Evolutionary conservation across 2,888 invertebrate genomes (phyloP).

Genomic region (Phalangium opilio): DNA sequence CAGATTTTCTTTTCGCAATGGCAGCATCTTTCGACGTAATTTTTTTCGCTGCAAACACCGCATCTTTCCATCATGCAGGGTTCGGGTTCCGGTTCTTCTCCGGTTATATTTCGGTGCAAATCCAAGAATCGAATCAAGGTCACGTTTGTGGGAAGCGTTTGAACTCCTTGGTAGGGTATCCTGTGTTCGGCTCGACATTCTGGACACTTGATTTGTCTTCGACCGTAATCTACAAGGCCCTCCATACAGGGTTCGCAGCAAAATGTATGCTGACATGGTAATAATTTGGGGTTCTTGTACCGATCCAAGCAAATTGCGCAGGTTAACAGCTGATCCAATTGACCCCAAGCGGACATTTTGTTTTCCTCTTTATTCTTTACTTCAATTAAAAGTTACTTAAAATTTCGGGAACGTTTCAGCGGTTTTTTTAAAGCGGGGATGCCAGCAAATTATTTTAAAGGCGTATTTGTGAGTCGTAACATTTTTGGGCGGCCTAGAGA

Average conservation of each 20-base stretch:
- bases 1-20: constrained; percentile 97
- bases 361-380: no score
- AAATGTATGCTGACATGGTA: constrained; percentile 99
- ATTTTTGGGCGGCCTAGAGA: no score
- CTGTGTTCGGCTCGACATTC: constrained; percentile 95
- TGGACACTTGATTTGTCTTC: constrained; percentile 91
- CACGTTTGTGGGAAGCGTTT: constrained; percentile 89
- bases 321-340: constrained; percentile 76
- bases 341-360: constrained; percentile 24
- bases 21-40: constrained; percentile 69
- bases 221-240: constrained; percentile 84
- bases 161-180: constrained; percentile 85
- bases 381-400: no score
- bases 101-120: constrained; percentile 66
- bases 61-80: constrained; percentile 41
- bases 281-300: constrained; percentile 89
- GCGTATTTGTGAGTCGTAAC: no score
- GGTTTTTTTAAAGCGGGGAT: no score
- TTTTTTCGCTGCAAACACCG: constrained; percentile 82
- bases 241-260: constrained; percentile 99
- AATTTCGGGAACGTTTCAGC: no score
- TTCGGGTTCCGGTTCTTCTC: constrained; percentile 22
- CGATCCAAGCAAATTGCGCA: constrained; percentile 97
- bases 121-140: constrained; percentile 88
- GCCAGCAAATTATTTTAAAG: no score